Percentiles rank a stretch among this genome's conserved stretches.
Conservation (phyloP, 1,140 invertebrate genomes). For the Drosophila bocqueti region DNA sequence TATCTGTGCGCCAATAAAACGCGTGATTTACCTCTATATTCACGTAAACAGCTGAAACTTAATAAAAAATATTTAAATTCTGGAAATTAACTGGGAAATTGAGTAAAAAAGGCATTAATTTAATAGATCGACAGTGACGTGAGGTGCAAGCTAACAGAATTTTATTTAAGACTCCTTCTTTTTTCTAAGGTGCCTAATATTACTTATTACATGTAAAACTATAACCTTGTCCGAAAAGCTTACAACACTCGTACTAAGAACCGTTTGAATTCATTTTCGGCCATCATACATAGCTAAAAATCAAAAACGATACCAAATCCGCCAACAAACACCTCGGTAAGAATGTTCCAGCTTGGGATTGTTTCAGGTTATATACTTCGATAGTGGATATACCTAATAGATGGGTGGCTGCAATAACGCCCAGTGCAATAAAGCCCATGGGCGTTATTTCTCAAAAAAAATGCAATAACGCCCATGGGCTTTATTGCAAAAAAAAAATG, state of each 20-base stretch:
- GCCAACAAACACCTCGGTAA: too few relatives aligned
- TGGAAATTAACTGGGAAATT: background rate
- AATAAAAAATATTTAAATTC: background rate
- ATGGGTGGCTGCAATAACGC: too few relatives aligned
- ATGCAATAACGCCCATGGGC: too few relatives aligned
- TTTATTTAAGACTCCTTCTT: too few relatives aligned
- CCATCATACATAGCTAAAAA: background rate
- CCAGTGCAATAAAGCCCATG: too few relatives aligned
- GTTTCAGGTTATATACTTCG: too few relatives aligned
- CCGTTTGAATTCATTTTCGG: background rate
- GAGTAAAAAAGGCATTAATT: background rate
- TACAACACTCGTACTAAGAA: background rate
- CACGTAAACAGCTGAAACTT: background rate
- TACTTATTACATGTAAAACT: too few relatives aligned
- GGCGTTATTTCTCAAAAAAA: too few relatives aligned
- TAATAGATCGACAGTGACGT: background rate
- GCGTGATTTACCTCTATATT: background rate
- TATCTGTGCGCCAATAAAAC: background rate
- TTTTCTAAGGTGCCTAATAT: too few relatives aligned
- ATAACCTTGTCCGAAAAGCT: background rate
- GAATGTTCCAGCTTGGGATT: too few relatives aligned
- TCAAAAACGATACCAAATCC: background rate
- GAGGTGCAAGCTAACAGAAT: background rate
- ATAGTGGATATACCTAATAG: too few relatives aligned
- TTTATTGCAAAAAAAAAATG: too few relatives aligned